Evolutionary conservation across 2,797 vertebrate species (phyloP).

Genomic region (Ceyx erithaca): DNA sequence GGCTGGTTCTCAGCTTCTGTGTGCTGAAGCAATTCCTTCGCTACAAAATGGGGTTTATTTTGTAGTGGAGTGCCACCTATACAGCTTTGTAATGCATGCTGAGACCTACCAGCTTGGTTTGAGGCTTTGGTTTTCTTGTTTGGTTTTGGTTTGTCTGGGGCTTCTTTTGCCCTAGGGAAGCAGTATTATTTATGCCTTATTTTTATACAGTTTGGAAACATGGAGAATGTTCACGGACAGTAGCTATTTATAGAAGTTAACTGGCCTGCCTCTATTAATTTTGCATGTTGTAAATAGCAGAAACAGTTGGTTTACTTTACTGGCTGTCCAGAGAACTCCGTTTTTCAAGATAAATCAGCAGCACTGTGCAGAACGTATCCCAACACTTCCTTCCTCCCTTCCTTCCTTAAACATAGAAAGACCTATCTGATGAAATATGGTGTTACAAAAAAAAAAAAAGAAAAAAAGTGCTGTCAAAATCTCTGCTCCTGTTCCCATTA

Average conservation of each 20-base stretch:
- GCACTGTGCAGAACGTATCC: background rate
- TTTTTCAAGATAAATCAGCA: constrained; percentile 32
- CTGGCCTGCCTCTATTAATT: constrained; percentile 37
- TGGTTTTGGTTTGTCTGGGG: background rate
- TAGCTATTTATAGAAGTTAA: constrained; percentile 16
- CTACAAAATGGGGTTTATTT: background rate
- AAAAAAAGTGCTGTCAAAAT: background rate
- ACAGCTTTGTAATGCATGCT: background rate
- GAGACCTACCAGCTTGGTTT: background rate
- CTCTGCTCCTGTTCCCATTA: background rate
- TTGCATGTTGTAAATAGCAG: constrained; percentile 23
- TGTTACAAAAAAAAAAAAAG: background rate
- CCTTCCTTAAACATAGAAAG: constrained; percentile 16
- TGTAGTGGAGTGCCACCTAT: background rate
- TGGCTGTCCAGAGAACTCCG: background rate
- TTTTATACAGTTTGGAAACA: background rate
- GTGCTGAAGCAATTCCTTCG: background rate
- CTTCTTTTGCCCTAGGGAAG: background rate
- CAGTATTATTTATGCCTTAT: background rate
- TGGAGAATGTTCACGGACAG: background rate
- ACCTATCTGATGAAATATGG: constrained; percentile 17
- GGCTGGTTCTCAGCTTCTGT: background rate
- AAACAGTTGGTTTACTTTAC: constrained; percentile 41
- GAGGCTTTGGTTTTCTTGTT: background rate
- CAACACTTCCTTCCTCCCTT: background rate